Evolutionary conservation across 2,888 invertebrate genomes (phyloP).

Genomic region (Corbicula japonica): DNA sequence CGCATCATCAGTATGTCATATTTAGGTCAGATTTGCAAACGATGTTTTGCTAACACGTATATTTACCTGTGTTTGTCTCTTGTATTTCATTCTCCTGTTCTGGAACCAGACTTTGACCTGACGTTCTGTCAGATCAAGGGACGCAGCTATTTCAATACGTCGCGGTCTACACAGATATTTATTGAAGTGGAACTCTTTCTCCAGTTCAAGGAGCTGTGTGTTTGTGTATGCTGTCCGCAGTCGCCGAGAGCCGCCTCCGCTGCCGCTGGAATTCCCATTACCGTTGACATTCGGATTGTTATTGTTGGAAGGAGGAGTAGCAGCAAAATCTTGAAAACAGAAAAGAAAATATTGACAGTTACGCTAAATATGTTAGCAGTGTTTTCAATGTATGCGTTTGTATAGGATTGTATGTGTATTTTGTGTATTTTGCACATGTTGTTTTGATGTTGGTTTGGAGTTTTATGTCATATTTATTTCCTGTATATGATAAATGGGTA

Average conservation of each 20-base stretch:
- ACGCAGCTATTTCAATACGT: slow-evolving; percentile 92
- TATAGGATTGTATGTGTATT: slow-evolving; percentile 16
- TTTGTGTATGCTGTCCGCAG: slow-evolving; percentile 94
- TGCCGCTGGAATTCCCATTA: slow-evolving; percentile 62
- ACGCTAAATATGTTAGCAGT: slow-evolving; percentile 56
- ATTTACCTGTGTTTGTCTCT: slow-evolving; percentile 78
- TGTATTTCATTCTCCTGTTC: slow-evolving; percentile 96
- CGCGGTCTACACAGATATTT: slow-evolving; percentile 93
- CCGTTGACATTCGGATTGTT: slow-evolving; percentile 21
- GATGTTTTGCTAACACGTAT: not conserved
- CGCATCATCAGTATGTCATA: too few species aligned
- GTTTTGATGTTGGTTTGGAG: slow-evolving; percentile 4
- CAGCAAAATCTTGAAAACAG: slow-evolving; percentile 69
- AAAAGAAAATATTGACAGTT: slow-evolving; percentile 63
- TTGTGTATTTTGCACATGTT: slow-evolving; percentile 25
- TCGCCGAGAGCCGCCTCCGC: slow-evolving; percentile 85
- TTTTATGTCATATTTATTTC: slow-evolving; percentile 19
- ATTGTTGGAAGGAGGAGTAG: slow-evolving; percentile 34
- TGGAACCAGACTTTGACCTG: slow-evolving; percentile 99
- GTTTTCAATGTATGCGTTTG: slow-evolving; percentile 42
- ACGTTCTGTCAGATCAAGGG: slow-evolving; percentile 91
- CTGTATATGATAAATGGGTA: slow-evolving; percentile 17
- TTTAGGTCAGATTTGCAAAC: not conserved
- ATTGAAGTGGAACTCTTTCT: slow-evolving; percentile 92
- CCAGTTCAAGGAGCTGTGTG: slow-evolving; percentile 92